A percentile compares a stretch with the other conserved stretches of the same genome.
Conservation (phyloP, 2,888 invertebrate genomes). For the Digitonthophagus gazella region DNA sequence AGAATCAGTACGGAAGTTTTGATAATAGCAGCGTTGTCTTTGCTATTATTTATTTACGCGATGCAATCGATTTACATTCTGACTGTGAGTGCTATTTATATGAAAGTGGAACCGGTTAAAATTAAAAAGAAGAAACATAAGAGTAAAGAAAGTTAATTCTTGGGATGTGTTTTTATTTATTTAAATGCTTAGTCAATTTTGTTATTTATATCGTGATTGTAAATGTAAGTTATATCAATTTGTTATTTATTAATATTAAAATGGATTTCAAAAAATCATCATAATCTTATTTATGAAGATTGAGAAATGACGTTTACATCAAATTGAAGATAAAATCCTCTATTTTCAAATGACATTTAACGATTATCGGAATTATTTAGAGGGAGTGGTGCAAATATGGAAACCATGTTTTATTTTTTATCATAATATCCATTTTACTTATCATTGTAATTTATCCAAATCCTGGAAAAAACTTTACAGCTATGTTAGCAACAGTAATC, state of each 20-base stretch:
- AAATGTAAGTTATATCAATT: not conserved
- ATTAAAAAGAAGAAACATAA: not conserved
- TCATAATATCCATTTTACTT: too few relatives aligned
- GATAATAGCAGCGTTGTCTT: conserved; percentile 8
- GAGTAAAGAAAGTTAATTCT: not conserved
- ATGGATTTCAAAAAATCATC: too few relatives aligned
- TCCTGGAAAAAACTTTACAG: too few relatives aligned
- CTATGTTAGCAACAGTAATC: too few relatives aligned
- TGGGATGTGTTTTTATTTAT: not conserved
- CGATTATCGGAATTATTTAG: too few relatives aligned
- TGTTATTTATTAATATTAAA: not conserved
- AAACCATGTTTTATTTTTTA: too few relatives aligned
- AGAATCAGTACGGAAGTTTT: conserved; percentile 29
- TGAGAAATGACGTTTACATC: too few relatives aligned
- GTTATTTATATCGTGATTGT: not conserved
- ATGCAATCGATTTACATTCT: conserved; percentile 20
- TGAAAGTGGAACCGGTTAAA: not conserved
- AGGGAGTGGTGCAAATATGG: too few relatives aligned
- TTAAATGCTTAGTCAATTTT: not conserved
- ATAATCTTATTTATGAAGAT: too few relatives aligned
- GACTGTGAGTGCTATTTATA: conserved; percentile 11
- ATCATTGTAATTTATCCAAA: too few relatives aligned
- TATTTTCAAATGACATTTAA: too few relatives aligned
- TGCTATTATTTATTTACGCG: conserved; percentile 13
- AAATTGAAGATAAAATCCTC: too few relatives aligned